Base-by-base conservation (phyloP, 2,113 vertebrate genomes). In the Odocoileus virginianus region DNA sequence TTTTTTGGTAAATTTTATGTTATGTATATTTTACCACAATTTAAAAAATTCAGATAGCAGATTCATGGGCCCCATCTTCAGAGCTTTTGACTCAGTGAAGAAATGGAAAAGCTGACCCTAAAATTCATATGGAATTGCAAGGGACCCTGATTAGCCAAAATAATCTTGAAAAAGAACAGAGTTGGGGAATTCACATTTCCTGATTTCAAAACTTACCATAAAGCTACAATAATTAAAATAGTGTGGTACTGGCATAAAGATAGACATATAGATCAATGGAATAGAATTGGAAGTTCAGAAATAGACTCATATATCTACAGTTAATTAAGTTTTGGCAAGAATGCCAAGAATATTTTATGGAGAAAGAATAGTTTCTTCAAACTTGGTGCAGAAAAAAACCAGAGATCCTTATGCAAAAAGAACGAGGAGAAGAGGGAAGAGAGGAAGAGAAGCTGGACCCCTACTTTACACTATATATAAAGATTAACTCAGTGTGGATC, bases 221-320 rank as follows among this genome's bases (percentile, higher is more conserved):
- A 89, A 89, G 43, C 27, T 88, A 89, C 11, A 87, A 74, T 61
- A 91, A 89, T 91, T 91, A 97, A 90, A 95, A 79, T 30, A 57
- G 57, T 88, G 11, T 97, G 76, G 87, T 17, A 74, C 5, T 33
- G 36, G 16, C 15, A 57, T 87, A 87, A 84, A 27, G 50, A 74
- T 8, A 95, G 45, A 93, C 13, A 78, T 67, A 57, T 45, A 95
- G 84, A 71, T 61, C 45, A 45, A 52, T 11, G 50, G 12, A 89
- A 55, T 36, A 52, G 47, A 92, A 76, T n/a, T 94, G 43, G n/a
- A 47, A 74, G 9, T 43, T 57, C 33, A 90, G 52, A 85, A 94
- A 86, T 76, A 92, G 71, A 47, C 19, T 84, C 15, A 60, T 74
- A 33, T 23, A 60, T 57, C 47, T 83, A 9, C 47, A 33, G 61